phyloP scores from a whole-genome alignment of 2,888 invertebrate genomes.

The Lumbricus terrestris region DNA sequence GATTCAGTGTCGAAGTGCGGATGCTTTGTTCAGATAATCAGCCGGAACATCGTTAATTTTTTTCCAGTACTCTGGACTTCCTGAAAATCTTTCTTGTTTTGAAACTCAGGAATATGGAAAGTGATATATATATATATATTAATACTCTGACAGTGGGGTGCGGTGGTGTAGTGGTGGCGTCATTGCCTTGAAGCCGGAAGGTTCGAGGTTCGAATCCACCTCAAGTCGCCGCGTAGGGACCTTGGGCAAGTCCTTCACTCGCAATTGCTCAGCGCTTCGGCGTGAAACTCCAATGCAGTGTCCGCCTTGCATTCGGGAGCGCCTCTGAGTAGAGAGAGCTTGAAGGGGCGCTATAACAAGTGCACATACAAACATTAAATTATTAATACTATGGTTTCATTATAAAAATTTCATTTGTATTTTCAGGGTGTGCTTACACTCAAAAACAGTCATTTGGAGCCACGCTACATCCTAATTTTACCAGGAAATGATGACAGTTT shows the following conservation, averaged over 20 bases:
- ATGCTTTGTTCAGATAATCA: background rate
- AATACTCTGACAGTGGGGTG: too few species aligned
- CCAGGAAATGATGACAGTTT: conserved; percentile 48
- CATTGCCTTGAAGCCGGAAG: too few species aligned
- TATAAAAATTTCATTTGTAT: background rate
- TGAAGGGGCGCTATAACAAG: too few species aligned
- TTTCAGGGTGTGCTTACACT: background rate
- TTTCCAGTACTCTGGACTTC: background rate
- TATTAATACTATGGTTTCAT: background rate
- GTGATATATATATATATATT: background rate
- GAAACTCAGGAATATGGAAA: background rate
- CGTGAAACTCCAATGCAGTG: too few species aligned
- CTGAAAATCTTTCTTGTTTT: background rate
- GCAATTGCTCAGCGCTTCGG: too few species aligned
- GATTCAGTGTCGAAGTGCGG: background rate
- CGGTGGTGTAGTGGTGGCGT: too few species aligned
- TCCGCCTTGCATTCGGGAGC: too few species aligned
- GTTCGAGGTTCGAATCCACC: too few species aligned
- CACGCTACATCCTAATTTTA: conserved; percentile 56
- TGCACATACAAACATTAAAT: too few species aligned
- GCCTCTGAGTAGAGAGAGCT: too few species aligned
- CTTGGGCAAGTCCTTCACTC: too few species aligned
- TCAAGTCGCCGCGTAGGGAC: too few species aligned
- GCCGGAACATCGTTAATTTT: background rate
- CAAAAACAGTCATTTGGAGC: conserved; percentile 46